Conservation (phyloP, 2,113 vertebrate species). For the Helogale parvula region DNA sequence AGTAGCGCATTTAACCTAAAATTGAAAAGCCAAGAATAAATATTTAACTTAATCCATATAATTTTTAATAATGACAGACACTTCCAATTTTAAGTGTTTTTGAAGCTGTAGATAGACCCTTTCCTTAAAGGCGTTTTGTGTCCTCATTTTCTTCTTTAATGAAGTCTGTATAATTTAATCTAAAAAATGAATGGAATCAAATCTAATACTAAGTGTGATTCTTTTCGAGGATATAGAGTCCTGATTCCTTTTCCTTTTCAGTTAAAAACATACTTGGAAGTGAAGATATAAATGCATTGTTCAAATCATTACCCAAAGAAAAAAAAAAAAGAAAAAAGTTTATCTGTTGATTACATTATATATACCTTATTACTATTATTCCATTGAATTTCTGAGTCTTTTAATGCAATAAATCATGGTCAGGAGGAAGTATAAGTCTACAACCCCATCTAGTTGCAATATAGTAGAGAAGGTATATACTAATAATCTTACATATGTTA, state of each 20-base stretch:
- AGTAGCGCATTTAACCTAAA: neutral
- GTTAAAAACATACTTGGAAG: neutral
- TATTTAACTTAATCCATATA: neutral
- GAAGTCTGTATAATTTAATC: neutral
- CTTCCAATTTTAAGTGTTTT: neutral
- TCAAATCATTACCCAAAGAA: neutral
- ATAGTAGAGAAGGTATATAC: neutral
- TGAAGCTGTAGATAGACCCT: neutral
- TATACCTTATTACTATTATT: neutral
- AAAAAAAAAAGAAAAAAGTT: neutral
- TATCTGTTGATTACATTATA: neutral
- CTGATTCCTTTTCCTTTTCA: neutral
- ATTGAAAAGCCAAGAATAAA: neutral
- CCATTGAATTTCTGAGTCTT: neutral
- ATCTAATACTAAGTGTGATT: neutral
- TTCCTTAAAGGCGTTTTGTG: neutral
- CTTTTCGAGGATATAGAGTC: neutral
- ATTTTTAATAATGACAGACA: constrained; percentile 10
- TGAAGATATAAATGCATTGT: neutral
- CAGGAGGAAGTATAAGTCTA: neutral
- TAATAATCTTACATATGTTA: neutral
- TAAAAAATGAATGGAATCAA: constrained; percentile 8
- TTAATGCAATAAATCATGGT: neutral
- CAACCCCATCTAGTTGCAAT: neutral
- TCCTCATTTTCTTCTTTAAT: neutral